These are phyloP conservation scores for Theocolax elegans DNA, from an alignment of 1,140 invertebrate genomes.

Conservation along the genomic window DNA sequence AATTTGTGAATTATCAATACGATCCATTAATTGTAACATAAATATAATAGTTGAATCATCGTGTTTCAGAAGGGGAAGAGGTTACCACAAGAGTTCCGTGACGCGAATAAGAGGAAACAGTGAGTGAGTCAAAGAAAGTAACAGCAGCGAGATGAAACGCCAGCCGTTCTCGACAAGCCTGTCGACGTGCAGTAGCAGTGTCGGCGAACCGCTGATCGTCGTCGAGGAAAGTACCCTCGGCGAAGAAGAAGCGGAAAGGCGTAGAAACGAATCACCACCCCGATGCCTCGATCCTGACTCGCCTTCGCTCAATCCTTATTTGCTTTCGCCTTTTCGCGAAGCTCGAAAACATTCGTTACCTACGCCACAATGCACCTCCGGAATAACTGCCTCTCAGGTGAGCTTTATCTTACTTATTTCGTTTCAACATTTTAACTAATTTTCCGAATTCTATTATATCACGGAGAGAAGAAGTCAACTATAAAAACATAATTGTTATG, in stretches of 20 bases:
- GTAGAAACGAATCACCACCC: constrained; percentile 69
- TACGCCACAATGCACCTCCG: constrained; percentile 82
- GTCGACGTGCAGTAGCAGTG: constrained; percentile 47
- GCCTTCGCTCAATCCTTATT: constrained; percentile 78
- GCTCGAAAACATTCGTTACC: constrained; percentile 83
- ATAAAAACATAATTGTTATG: no score
- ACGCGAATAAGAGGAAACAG: no score
- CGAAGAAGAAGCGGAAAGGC: constrained; percentile 74
- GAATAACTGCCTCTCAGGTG: constrained; percentile 86
- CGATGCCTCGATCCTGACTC: constrained; percentile 76
- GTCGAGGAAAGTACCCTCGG: constrained; percentile 77
- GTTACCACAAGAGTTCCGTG: no score
- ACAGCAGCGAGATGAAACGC: constrained; percentile 52
- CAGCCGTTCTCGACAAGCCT: constrained; percentile 59
- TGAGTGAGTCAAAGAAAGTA: neutral
- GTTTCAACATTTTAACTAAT: no score
- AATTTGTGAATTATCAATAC: no score
- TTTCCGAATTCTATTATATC: no score
- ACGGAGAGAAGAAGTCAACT: no score
- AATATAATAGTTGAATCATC: no score
- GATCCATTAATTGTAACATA: no score
- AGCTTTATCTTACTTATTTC: constrained; percentile 3
- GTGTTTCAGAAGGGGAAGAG: no score
- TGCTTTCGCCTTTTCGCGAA: constrained; percentile 81
- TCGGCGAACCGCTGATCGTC: constrained; percentile 79